phyloP scores from a whole-genome alignment of 2,888 invertebrate species.

The Callimorpha dominula region DNA sequence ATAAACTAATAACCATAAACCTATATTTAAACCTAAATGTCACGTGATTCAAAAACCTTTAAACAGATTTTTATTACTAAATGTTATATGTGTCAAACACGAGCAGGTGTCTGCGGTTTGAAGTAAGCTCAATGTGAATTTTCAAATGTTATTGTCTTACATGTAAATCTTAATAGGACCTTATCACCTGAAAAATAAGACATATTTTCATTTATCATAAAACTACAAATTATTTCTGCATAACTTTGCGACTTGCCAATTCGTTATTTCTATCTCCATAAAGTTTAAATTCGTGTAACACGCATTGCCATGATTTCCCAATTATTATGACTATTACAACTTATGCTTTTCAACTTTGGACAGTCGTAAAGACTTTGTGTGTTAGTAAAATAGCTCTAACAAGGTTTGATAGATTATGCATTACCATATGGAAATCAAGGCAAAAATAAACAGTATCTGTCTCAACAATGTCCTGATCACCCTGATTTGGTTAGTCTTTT shows the following conservation, averaged over 20 bases:
- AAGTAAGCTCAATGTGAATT: constrained; percentile 58
- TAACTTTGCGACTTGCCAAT: not conserved
- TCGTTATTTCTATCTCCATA: not conserved
- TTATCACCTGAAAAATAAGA: not conserved
- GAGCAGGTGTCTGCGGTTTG: constrained; percentile 74
- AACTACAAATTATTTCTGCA: not conserved
- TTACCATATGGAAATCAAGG: too few relatives aligned
- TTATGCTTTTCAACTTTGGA: not conserved
- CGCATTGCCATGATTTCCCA: not conserved
- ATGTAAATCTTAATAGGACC: not conserved
- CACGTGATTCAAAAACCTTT: not conserved
- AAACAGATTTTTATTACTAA: not conserved
- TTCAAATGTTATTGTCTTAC: constrained; percentile 29
- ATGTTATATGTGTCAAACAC: not conserved
- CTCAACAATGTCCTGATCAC: too few relatives aligned
- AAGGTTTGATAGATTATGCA: not conserved
- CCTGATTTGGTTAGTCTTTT: too few relatives aligned
- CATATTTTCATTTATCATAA: not conserved
- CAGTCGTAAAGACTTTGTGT: not conserved
- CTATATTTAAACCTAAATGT: not conserved
- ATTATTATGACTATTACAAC: not conserved
- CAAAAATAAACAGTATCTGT: too few relatives aligned
- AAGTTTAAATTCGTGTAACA: not conserved
- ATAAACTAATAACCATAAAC: too few relatives aligned
- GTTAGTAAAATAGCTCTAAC: not conserved